Evolutionary conservation across 2,888 invertebrate species (phyloP).

Genomic region (Acanthosepion esculentum): DNA sequence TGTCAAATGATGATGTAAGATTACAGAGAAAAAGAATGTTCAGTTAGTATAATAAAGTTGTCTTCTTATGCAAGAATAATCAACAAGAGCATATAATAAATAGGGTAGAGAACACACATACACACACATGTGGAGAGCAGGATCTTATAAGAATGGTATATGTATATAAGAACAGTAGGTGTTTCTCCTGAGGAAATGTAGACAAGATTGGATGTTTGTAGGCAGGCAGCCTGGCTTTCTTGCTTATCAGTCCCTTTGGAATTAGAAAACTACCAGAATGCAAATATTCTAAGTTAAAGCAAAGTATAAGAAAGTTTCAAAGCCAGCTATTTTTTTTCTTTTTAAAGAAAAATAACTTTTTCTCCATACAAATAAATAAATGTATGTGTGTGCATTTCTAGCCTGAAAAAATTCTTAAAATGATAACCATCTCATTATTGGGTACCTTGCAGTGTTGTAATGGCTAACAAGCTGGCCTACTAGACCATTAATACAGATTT

Average conservation of each 20-base stretch:
- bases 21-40: neutral
- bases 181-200: neutral
- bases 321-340: neutral
- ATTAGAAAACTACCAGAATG: neutral
- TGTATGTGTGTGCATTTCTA: too few species aligned
- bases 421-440: too few species aligned
- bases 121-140: neutral
- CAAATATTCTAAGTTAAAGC: neutral
- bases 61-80: neutral
- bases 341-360: neutral
- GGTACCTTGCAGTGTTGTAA: too few species aligned
- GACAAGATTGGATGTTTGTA: neutral
- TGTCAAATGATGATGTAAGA: neutral
- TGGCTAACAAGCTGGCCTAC: too few species aligned
- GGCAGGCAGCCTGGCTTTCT: neutral
- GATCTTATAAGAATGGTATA: neutral
- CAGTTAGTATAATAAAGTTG: neutral
- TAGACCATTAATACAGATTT: too few species aligned
- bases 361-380: neutral
- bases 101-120: neutral
- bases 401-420: too few species aligned
- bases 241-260: neutral
- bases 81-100: neutral
- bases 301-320: neutral
- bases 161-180: slow-evolving; percentile 15